Percentiles rank a stretch among this genome's conserved stretches.
Conservation (phyloP, 2,888 invertebrate genomes). For the Steromphala cineraria region DNA sequence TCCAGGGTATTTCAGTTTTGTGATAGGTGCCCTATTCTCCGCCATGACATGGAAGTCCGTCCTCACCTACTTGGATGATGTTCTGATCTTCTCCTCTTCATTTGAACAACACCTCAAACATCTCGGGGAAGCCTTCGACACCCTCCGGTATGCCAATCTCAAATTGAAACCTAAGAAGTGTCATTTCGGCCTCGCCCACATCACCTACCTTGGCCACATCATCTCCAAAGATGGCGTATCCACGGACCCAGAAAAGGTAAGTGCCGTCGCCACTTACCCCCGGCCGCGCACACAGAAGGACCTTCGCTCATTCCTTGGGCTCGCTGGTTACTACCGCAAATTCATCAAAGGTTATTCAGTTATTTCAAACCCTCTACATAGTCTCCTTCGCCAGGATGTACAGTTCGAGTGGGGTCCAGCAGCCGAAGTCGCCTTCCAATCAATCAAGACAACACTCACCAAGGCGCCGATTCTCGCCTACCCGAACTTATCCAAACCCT, state of each 20-base stretch:
- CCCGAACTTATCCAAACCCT: conserved; percentile 37
- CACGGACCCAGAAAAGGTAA: conserved; percentile 33
- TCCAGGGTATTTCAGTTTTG: conserved; percentile 36
- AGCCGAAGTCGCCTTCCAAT: conserved; percentile 33
- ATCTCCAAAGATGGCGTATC: conserved; percentile 38
- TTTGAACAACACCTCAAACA: conserved; percentile 41
- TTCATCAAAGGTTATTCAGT: conserved; percentile 38
- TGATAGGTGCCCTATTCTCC: conserved; percentile 35
- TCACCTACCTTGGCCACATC: conserved; percentile 41
- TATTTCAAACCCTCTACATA: conserved; percentile 39
- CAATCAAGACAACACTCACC: conserved; percentile 28
- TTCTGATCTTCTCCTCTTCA: conserved; percentile 34
- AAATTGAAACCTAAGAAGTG: conserved; percentile 45
- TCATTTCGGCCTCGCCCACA: conserved; percentile 35
- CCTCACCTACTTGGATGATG: conserved; percentile 49
- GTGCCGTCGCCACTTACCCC: conserved; percentile 26
- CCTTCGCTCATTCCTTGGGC: conserved; percentile 34
- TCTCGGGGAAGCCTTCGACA: conserved; percentile 33
- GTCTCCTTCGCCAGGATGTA: conserved; percentile 32
- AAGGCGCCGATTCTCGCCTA: conserved; percentile 39
- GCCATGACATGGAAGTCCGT: conserved; percentile 42
- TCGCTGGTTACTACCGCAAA: conserved; percentile 36
- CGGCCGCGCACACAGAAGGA: conserved; percentile 33
- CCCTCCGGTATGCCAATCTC: conserved; percentile 34
- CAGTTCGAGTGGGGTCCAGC: conserved; percentile 40